phyloP scores from a whole-genome alignment of 2,888 invertebrate genomes.

The Acholoe squamosa region DNA sequence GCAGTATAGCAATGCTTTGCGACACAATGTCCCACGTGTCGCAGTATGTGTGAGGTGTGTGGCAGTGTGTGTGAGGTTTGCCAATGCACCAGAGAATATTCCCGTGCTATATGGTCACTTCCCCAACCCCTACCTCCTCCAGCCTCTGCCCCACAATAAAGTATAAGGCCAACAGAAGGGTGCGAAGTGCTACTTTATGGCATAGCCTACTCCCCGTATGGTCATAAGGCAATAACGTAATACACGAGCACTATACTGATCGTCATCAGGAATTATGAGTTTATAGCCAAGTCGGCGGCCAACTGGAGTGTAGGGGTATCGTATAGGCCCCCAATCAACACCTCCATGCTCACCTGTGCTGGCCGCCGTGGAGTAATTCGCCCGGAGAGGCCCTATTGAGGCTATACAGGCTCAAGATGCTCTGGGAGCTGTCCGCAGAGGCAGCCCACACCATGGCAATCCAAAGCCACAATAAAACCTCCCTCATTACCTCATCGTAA shows the following conservation, averaged over 20 bases:
- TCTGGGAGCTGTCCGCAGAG: not conserved
- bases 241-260: conserved; percentile 34
- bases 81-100: not conserved
- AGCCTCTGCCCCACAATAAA: not conserved
- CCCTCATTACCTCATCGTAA: conserved; percentile 62
- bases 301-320: conserved; percentile 29
- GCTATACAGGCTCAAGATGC: conserved; percentile 11
- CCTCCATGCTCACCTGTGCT: conserved; percentile 11
- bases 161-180: not conserved
- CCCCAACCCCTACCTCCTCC: not conserved
- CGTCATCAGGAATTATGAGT: conserved; percentile 55
- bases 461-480: conserved; percentile 58
- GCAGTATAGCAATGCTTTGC: no score
- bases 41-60: not conserved
- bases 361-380: conserved; percentile 33
- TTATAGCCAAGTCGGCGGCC: not conserved
- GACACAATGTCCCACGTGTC: no score
- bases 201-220: conserved; percentile 4
- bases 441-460: conserved; percentile 51
- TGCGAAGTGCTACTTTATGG: conserved; percentile 17
- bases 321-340: conserved; percentile 47
- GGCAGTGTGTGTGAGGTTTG: not conserved
- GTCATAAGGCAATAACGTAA: conserved; percentile 59
- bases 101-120: conserved; percentile 17
- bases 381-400: conserved; percentile 26